These are phyloP conservation scores for Coptotermes formosanus DNA, from an alignment of 1,140 invertebrate species.

Conservation along the genomic window DNA sequence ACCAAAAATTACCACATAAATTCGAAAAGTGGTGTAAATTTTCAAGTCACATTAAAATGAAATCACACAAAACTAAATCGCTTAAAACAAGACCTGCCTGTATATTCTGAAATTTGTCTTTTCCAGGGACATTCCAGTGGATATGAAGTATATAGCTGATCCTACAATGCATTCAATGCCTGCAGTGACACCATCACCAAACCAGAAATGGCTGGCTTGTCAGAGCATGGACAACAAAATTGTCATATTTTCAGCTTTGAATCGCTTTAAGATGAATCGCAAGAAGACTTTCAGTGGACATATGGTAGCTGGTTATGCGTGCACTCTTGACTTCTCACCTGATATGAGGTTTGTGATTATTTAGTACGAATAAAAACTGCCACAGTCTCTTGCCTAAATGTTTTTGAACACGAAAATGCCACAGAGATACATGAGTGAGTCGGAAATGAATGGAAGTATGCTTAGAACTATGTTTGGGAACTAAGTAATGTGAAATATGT, in stretches of 20 bases:
- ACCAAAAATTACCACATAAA: too few species aligned
- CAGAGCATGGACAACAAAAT: slow-evolving; percentile 99
- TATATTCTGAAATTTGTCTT: slow-evolving; percentile 18
- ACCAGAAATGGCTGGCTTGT: slow-evolving; percentile 98
- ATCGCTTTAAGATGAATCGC: slow-evolving; percentile 95
- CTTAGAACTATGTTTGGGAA: too few species aligned
- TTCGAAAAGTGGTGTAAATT: too few species aligned
- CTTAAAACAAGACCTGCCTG: too few species aligned
- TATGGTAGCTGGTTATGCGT: slow-evolving; percentile 99
- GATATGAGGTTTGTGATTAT: slow-evolving; percentile 82
- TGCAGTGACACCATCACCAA: slow-evolving; percentile 89
- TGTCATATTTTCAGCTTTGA: slow-evolving; percentile 94
- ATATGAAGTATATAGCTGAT: slow-evolving; percentile 99
- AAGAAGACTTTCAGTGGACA: slow-evolving; percentile 98
- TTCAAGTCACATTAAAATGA: too few species aligned
- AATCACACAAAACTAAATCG: too few species aligned
- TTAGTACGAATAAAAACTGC: background rate
- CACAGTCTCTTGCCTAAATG: too few species aligned
- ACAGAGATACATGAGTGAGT: too few species aligned
- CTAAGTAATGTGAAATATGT: too few species aligned
- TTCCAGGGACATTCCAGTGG: slow-evolving; percentile 94
- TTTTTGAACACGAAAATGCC: too few species aligned
- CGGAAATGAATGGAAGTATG: too few species aligned
- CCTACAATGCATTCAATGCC: slow-evolving; percentile 99
- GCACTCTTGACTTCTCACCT: slow-evolving; percentile 94